Conservation (phyloP, 2,888 invertebrate genomes). For the Poecilobothrus nobilitatus region DNA sequence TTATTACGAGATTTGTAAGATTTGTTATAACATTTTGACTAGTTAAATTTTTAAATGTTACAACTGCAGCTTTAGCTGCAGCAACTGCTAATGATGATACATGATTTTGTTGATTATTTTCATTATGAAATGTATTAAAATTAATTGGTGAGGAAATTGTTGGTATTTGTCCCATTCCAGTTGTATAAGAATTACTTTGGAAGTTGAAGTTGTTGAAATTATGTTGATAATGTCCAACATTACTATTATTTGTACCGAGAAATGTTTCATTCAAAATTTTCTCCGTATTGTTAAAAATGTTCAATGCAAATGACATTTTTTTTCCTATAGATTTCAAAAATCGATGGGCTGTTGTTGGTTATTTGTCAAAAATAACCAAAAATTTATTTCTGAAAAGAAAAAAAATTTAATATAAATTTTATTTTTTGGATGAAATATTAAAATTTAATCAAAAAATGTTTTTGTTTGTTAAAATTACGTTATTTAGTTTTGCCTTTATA, state of each 20-base stretch:
- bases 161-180: not conserved
- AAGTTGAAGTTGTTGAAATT: not conserved
- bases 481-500: too few species aligned
- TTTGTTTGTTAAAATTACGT: too few species aligned
- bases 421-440: too few species aligned
- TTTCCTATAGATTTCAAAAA: not conserved
- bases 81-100: too few species aligned
- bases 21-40: not conserved
- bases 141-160: not conserved
- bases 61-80: too few species aligned
- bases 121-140: not conserved
- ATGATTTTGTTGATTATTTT: not conserved
- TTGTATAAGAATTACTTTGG: not conserved
- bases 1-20: not conserved
- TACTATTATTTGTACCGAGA: slow-evolving; percentile 6
- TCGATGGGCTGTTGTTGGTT: too few species aligned
- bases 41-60: not conserved
- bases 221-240: not conserved
- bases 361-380: too few species aligned
- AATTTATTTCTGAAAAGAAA: too few species aligned
- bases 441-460: too few species aligned
- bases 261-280: not conserved
- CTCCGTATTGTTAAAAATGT: not conserved
- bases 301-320: not conserved
- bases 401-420: too few species aligned